phyloP scores from a whole-genome alignment of 2,113 vertebrate species.

The Geococcyx californianus region DNA sequence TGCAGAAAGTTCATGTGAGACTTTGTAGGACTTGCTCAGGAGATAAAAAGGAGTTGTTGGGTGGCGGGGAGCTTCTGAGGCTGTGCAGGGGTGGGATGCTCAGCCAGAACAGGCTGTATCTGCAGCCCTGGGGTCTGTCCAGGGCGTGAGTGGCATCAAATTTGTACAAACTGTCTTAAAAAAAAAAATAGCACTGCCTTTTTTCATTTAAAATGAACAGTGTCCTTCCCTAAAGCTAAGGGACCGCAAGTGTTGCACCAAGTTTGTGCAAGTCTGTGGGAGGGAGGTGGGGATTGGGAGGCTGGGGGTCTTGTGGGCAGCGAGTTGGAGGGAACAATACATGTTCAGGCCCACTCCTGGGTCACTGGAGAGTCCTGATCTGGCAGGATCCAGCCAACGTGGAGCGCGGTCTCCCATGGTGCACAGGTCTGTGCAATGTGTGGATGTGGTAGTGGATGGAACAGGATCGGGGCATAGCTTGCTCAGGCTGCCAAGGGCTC shows the following conservation, averaged over 20 bases:
- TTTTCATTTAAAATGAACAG: not conserved
- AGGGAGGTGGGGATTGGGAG: not conserved
- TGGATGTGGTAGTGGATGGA: not conserved
- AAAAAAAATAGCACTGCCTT: not conserved
- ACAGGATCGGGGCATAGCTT: not conserved
- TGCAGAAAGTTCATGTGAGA: rapidly evolving
- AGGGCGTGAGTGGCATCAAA: rapidly evolving
- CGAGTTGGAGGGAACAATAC: not conserved
- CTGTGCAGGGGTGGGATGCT: not conserved
- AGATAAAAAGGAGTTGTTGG: rapidly evolving
- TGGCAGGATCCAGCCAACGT: rapidly evolving
- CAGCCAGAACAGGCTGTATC: rapidly evolving
- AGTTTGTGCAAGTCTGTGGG: not conserved
- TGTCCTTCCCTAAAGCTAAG: not conserved
- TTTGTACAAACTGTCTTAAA: too few species aligned
- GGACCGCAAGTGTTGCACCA: rapidly evolving
- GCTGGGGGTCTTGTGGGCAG: not conserved
- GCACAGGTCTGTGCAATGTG: rapidly evolving
- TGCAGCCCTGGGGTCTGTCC: not conserved
- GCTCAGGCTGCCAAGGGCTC: not conserved
- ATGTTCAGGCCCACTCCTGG: rapidly evolving
- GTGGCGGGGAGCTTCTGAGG: not conserved
- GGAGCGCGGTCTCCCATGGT: rapidly evolving
- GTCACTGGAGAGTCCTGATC: not conserved
- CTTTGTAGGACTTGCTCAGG: rapidly evolving